A percentile compares a stretch with the other conserved stretches of the same genome.
Conservation (phyloP, 1,140 invertebrate genomes). For the Drosophila arizonae region DNA sequence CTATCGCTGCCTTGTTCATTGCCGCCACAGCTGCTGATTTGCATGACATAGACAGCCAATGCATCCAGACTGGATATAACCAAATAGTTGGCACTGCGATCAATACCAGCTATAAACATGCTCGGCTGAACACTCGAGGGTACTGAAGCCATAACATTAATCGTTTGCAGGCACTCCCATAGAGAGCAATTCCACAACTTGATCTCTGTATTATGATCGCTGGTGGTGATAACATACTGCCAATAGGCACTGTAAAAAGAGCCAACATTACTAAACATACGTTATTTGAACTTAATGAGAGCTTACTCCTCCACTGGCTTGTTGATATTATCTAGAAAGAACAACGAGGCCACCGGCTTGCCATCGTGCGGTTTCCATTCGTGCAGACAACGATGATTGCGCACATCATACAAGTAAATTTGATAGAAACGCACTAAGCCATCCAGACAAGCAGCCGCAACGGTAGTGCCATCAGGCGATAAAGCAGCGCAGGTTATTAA, state of each 20-base stretch:
- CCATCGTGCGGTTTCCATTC: slow-evolving; percentile 95
- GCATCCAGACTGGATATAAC: slow-evolving; percentile 92
- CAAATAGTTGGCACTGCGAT: slow-evolving; percentile 91
- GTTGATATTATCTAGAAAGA: slow-evolving; percentile 96
- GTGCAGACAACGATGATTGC: slow-evolving; percentile 91
- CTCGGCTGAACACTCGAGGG: slow-evolving; percentile 77
- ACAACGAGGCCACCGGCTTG: slow-evolving; percentile 91
- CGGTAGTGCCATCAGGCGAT: slow-evolving; percentile 95
- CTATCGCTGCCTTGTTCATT: slow-evolving; percentile 36
- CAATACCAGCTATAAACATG: slow-evolving; percentile 89
- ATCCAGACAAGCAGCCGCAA: slow-evolving; percentile 93
- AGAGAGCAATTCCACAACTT: slow-evolving; percentile 97
- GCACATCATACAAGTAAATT: slow-evolving; percentile 86
- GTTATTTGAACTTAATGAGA: not conserved
- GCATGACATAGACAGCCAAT: slow-evolving; percentile 90
- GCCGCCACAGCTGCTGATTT: slow-evolving; percentile 84
- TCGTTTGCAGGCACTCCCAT: slow-evolving; percentile 95
- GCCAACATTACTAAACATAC: not conserved
- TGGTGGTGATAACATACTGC: slow-evolving; percentile 96
- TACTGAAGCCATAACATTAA: slow-evolving; percentile 85
- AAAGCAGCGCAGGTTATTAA: slow-evolving; percentile 94
- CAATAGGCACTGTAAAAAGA: slow-evolving; percentile 84
- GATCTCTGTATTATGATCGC: slow-evolving; percentile 93
- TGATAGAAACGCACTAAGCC: slow-evolving; percentile 97
- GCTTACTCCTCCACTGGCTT: slow-evolving; percentile 92